A percentile compares a stretch with the other conserved stretches of the same genome.
Conservation (phyloP, 2,797 vertebrate genomes). For the Cyprinella venusta region DNA sequence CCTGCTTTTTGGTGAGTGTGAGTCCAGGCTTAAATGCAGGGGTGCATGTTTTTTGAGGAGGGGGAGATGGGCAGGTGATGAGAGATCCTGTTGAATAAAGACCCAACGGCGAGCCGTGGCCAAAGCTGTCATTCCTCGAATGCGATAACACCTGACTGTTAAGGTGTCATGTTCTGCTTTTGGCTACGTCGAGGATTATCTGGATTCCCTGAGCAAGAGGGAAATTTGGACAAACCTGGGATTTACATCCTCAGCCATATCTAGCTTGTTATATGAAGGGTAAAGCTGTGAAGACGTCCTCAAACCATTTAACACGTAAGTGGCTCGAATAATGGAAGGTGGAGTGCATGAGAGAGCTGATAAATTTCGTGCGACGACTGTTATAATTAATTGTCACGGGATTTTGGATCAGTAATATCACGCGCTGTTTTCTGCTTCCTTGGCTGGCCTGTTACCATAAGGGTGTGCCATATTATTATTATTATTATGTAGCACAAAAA, state of each 20-base stretch:
- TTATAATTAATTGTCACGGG: conserved; percentile 58
- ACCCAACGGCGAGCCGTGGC: conserved; percentile 73
- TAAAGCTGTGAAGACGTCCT: conserved; percentile 65
- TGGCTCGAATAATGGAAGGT: conserved; percentile 61
- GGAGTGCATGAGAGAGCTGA: conserved; percentile 55
- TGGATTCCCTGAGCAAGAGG: conserved; percentile 66
- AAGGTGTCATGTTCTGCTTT: conserved; percentile 68
- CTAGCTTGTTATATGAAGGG: conserved; percentile 63
- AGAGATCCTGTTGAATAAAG: conserved; percentile 82
- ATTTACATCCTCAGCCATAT: conserved; percentile 73
- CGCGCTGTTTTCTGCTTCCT: conserved; percentile 56
- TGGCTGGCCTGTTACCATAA: conserved; percentile 18
- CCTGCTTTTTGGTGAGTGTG: conserved; percentile 65
- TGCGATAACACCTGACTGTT: conserved; percentile 75
- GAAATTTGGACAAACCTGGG: conserved; percentile 68
- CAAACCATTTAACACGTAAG: conserved; percentile 75
- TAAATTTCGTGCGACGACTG: conserved; percentile 65
- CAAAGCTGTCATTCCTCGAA: conserved; percentile 74
- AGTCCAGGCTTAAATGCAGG: conserved; percentile 70
- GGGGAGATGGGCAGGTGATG: conserved; percentile 71
- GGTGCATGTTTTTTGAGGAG: conserved; percentile 65
- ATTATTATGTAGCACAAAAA: conserved; percentile 23
- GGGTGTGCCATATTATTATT: neutral
- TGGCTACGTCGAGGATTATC: conserved; percentile 69
- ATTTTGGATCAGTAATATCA: conserved; percentile 49